phyloP scores from a whole-genome alignment of 2,113 vertebrate genomes.

The Kryptolebias marmoratus region DNA sequence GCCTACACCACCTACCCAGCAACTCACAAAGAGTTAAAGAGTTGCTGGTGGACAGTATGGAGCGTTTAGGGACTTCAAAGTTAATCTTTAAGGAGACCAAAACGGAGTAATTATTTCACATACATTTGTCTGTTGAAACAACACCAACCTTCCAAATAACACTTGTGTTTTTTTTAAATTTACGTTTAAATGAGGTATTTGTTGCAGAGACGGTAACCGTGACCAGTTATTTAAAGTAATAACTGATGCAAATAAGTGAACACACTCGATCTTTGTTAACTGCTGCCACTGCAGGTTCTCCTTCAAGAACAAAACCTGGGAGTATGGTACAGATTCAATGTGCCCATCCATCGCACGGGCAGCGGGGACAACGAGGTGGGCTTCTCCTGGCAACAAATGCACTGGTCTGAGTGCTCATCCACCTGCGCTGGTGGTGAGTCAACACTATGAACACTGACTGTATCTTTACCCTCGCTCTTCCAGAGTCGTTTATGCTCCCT shows the following conservation, averaged over 20 bases:
- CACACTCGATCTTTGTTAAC: neutral
- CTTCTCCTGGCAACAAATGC: constrained; percentile 92
- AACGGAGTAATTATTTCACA: too few relatives aligned
- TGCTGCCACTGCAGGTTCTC: constrained; percentile 84
- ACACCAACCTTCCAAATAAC: neutral
- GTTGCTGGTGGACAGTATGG: too few relatives aligned
- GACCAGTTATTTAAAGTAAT: too few relatives aligned
- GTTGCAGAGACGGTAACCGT: too few relatives aligned
- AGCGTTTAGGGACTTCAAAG: too few relatives aligned
- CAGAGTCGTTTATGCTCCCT: too few relatives aligned
- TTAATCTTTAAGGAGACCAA: too few relatives aligned
- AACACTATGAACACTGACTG: constrained; percentile 24
- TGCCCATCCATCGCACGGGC: constrained; percentile 93
- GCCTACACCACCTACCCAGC: too few relatives aligned
- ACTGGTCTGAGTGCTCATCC: constrained; percentile 96
- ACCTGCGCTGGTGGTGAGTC: constrained; percentile 94
- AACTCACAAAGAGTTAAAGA: too few relatives aligned
- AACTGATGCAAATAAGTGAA: too few relatives aligned
- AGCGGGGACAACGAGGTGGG: constrained; percentile 97
- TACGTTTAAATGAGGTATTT: too few relatives aligned
- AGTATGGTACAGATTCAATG: constrained; percentile 95
- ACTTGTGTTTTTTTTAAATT: too few relatives aligned
- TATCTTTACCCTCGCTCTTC: constrained; percentile 21
- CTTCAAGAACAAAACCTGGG: constrained; percentile 97
- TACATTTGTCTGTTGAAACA: neutral